A percentile compares a stretch with the other conserved stretches of the same genome.
These are phyloP conservation scores for Lasius fuliginosus DNA, from an alignment of 2,888 invertebrate genomes.

Conservation along the genomic window DNA sequence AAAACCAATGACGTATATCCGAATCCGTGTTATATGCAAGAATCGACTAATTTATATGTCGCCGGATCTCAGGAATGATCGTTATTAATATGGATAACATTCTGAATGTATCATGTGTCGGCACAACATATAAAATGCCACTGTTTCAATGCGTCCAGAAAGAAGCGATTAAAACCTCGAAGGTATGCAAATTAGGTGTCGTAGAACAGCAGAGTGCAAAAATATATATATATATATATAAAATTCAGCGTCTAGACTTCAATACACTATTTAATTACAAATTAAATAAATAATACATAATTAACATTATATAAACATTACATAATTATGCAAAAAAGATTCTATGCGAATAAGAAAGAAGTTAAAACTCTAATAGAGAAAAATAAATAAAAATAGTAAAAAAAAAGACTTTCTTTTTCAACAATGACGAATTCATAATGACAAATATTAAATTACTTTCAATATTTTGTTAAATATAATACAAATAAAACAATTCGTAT, in stretches of 20 bases:
- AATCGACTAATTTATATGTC: constrained; percentile 49
- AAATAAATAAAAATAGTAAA: background rate
- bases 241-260: background rate
- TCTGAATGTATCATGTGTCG: background rate
- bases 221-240: background rate
- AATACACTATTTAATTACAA: background rate
- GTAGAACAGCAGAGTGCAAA: background rate
- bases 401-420: background rate
- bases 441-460: background rate
- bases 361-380: background rate
- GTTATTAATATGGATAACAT: constrained; percentile 34
- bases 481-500: background rate
- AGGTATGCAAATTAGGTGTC: constrained; percentile 17
- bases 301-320: constrained; percentile 6
- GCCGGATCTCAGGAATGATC: constrained; percentile 2
- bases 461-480: background rate
- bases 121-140: background rate
- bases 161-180: constrained; percentile 4
- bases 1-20: background rate
- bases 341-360: background rate
- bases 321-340: background rate
- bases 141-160: background rate
- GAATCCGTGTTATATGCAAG: background rate
- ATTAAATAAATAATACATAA: background rate
- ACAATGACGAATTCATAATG: background rate